Evolutionary conservation across 92 coral and sea anemone species (phyloP).

Genomic region (Zoanthus solanderi): DNA sequence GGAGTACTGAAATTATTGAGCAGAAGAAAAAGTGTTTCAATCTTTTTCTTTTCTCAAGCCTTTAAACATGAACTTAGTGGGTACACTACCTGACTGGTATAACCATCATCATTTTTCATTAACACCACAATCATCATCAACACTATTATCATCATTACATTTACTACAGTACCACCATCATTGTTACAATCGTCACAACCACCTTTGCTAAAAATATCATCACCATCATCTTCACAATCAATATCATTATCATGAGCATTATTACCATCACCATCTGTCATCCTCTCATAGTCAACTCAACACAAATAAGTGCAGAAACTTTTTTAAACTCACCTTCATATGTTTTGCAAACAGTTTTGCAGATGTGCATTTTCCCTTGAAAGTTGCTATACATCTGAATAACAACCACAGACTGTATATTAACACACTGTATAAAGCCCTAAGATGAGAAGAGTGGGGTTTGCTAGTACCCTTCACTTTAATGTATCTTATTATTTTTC

Average conservation of each 20-base stretch:
- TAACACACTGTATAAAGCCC: too few species aligned
- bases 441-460: too few species aligned
- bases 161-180: neutral
- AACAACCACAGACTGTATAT: neutral
- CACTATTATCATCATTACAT: neutral
- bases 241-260: neutral
- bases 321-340: conserved; percentile 74
- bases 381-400: conserved; percentile 71
- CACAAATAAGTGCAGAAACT: too few species aligned
- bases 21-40: too few species aligned
- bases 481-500: too few species aligned
- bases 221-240: neutral
- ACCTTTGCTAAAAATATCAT: neutral
- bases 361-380: conserved; percentile 78
- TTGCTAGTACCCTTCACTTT: too few species aligned
- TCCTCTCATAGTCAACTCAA: neutral
- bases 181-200: neutral
- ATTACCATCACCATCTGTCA: neutral
- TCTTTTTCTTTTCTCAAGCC: too few species aligned
- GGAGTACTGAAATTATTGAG: too few species aligned
- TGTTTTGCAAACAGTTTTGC: conserved; percentile 94
- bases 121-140: neutral
- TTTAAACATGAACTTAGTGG: too few species aligned
- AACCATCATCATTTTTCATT: neutral
- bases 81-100: neutral